These are phyloP conservation scores for Acrobasis consociella DNA, from an alignment of 2,888 invertebrate species.

Conservation along the genomic window DNA sequence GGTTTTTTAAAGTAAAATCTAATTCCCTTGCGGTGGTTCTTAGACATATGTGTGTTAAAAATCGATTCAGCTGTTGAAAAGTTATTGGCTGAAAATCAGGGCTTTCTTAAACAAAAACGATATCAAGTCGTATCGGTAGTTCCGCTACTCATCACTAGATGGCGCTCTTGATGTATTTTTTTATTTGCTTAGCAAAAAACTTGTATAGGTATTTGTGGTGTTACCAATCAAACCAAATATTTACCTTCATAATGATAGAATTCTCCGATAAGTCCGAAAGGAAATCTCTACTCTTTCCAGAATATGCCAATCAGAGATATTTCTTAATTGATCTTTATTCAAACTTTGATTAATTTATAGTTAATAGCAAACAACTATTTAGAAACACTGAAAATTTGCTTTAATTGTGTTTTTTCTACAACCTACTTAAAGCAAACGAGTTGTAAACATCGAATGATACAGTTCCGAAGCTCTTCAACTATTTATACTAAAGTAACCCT, in stretches of 20 bases:
- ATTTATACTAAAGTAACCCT: conserved; percentile 59
- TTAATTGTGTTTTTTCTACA: background rate
- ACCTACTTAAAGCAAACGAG: conserved; percentile 38
- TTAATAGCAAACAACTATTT: background rate
- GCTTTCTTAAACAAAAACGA: too few species aligned
- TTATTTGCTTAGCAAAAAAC: too few species aligned
- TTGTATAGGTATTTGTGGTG: too few species aligned
- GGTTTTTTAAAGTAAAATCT: too few species aligned
- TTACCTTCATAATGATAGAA: conserved; percentile 41
- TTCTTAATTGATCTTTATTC: background rate
- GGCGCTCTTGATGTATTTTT: too few species aligned
- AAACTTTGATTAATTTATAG: background rate
- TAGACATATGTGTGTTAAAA: too few species aligned
- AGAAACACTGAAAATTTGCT: background rate
- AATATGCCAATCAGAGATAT: background rate
- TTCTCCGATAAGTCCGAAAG: background rate
- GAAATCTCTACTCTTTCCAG: background rate
- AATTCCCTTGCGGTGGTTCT: too few species aligned
- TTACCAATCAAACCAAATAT: conserved; percentile 9
- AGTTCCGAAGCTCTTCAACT: conserved; percentile 44
- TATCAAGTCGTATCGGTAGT: too few species aligned
- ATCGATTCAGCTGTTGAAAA: too few species aligned
- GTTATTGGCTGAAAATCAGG: too few species aligned
- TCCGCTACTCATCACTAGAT: too few species aligned
- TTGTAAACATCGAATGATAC: conserved; percentile 54